phyloP scores from a whole-genome alignment of 2,888 invertebrate species.

The Ypsolopha sequella region DNA sequence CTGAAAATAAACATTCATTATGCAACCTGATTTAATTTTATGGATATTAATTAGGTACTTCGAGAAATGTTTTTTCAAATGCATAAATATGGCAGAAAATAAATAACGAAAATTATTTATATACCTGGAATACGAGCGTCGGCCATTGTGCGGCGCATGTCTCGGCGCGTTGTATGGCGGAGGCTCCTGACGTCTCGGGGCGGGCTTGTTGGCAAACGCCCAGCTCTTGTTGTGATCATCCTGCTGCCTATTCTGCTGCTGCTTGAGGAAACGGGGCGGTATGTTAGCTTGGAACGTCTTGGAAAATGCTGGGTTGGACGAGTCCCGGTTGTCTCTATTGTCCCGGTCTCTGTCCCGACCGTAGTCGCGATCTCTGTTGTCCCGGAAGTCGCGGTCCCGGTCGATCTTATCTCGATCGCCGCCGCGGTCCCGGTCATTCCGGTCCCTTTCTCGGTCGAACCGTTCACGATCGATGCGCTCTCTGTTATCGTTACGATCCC shows the following conservation, averaged over 20 bases:
- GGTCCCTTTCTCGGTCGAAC: slow-evolving; percentile 27
- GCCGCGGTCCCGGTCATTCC: slow-evolving; percentile 20
- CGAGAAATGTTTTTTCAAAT: too few relatives aligned
- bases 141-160: slow-evolving; percentile 48
- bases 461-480: slow-evolving; percentile 37
- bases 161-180: slow-evolving; percentile 52
- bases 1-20: slow-evolving; percentile 26
- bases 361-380: slow-evolving; percentile 26
- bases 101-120: too few relatives aligned
- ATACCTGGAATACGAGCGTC: slow-evolving; percentile 60
- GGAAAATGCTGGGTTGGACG: slow-evolving; percentile 74
- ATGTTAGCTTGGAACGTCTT: slow-evolving; percentile 85
- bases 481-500: slow-evolving; percentile 21
- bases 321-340: slow-evolving; percentile 56
- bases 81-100: too few relatives aligned
- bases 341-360: slow-evolving; percentile 24
- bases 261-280: slow-evolving; percentile 88
- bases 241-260: slow-evolving; percentile 73
- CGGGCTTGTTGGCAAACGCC: slow-evolving; percentile 51
- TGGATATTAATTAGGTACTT: too few relatives aligned
- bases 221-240: slow-evolving; percentile 55
- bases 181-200: slow-evolving; percentile 47
- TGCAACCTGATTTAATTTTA: too few relatives aligned
- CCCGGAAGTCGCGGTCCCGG: slow-evolving; percentile 14
- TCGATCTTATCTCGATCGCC: slow-evolving; percentile 18